Base-by-base conservation (phyloP, 2,888 invertebrate genomes). In the Drosophila leonis region DNA sequence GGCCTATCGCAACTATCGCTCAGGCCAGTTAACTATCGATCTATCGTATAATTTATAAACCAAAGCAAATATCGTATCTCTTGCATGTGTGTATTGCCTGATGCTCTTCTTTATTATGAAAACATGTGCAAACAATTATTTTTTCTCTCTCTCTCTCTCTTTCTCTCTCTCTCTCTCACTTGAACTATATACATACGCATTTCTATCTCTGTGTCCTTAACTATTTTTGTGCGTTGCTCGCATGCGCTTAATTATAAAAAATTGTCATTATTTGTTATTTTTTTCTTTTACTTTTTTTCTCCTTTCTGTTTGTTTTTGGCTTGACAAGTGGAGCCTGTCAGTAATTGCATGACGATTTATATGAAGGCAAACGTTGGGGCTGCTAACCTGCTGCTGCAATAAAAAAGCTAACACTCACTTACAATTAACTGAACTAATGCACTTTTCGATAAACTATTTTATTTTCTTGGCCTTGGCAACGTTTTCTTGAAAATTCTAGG, bases 11-110 rank as follows among this genome's bases (percentile, higher is more conserved):
- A 76, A 71, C 57, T 63, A 66, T 66, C 73, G 67, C 72, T 67
- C 63, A 60, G 59, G 55, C 46, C 62, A 65, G 37, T 24, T 62
- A 59, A 67, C 56, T 72, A 76, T 67, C 57, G 66, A 49, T 24
- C 13, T 65, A 54, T 66, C 65, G 65, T 72, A 60, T 76, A 61
- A 72, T 63, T 72, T 75, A 63, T 41, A 63, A 70, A 44, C 52
- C 29, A 65, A 75, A 64, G 54, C 52, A 69, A 72, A 65, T 73
- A 65, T 72, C 71, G 56, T 72, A 51, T 74, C 51, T 73, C 69
- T 78, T 76, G 84, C 84, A 84, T 84, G 84, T 62, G 75, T 86
- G 81, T 82, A 75, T 86, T 74, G 82, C 70, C 82, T 75, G 71
- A 64, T 67, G 61, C 67, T 80, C 65, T 66, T 77, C 69, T 70